These are phyloP conservation scores for Oasisia sp. DNA, from an alignment of 2,888 invertebrate species.

Conservation along the genomic window DNA sequence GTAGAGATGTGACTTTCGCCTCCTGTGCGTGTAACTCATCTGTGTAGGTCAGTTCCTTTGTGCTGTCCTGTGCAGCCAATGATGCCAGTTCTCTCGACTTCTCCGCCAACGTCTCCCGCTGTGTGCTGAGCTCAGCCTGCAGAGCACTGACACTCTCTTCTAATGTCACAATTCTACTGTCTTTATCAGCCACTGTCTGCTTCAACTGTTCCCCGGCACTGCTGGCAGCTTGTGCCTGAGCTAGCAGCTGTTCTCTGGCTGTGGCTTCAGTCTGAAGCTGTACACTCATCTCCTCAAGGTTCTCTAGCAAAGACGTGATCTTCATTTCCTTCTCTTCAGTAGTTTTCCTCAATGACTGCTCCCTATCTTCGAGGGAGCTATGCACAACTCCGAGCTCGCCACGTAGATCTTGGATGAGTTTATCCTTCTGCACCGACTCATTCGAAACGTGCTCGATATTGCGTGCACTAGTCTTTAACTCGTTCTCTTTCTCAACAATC, in stretches of 20 bases:
- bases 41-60: not conserved
- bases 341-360: not conserved
- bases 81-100: slow-evolving; percentile 27
- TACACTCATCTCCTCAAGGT: slow-evolving; percentile 29
- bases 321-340: slow-evolving; percentile 32
- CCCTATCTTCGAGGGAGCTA: not conserved
- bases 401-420: not conserved
- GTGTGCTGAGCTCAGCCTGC: not conserved
- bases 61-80: slow-evolving; percentile 9
- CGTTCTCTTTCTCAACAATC: slow-evolving; percentile 32
- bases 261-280: not conserved
- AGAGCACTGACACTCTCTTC: slow-evolving; percentile 70
- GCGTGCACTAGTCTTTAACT: slow-evolving; percentile 19
- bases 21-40: not conserved
- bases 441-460: slow-evolving; percentile 22
- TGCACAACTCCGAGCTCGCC: not conserved
- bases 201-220: not conserved
- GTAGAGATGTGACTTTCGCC: not conserved
- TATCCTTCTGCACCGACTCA: slow-evolving; percentile 8
- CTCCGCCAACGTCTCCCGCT: slow-evolving; percentile 65
- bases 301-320: slow-evolving; percentile 32
- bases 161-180: slow-evolving; percentile 32
- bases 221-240: not conserved
- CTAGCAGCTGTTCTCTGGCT: not conserved
- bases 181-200: not conserved